Evolutionary conservation across 1,140 invertebrate genomes (phyloP), one percentile per base, ranked within the genome.

Genomic region (Aricia agestis): DNA sequence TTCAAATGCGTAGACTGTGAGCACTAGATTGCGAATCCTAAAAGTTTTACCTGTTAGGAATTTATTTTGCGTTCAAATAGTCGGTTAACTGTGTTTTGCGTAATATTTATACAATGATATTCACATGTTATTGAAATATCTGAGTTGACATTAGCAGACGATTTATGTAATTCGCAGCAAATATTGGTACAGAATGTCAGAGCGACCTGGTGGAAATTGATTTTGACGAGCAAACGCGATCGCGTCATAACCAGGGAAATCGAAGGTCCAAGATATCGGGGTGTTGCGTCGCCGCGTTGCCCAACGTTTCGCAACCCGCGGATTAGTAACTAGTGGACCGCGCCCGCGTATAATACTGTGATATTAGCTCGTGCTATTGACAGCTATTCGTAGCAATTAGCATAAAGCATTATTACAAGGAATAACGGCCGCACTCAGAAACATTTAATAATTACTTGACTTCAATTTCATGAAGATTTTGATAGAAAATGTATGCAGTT

Each of bases 271-370:
- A 63, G 59, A 63, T 76, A 76, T 78, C 75, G 78, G 75, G 69
- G 75, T 72, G 70, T 81, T 81, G 81, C 80, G 72, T 66, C 72
- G 71, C 69, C 69, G 74, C 72, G 77, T 86, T 85, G 73, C 66
- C 78, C 80, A 84, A 86, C 72, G 72, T 79, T 83, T 82, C 80
- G 82, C 79, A 89, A 89, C 79, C n/a, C 80, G 71, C 81, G 77
- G 77, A 85, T 86, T 83, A 83, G 75, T 75, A 78, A 80, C 78
- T 9, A 41, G 78, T 79, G 72, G 74, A 36, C 36, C 36, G 36
- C 36, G 36, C 36, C 36, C 36, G 36, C 36, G 36, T 9, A 36
- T 36, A 36, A 36, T 9, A 36, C 36, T 36, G 36, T 6, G 36
- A 36, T 2, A 5, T 36, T 36, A 9, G 36, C 36, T 4, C 36